Conservation (phyloP, 2,888 invertebrate species). For the Drosophila vallismaia region DNA sequence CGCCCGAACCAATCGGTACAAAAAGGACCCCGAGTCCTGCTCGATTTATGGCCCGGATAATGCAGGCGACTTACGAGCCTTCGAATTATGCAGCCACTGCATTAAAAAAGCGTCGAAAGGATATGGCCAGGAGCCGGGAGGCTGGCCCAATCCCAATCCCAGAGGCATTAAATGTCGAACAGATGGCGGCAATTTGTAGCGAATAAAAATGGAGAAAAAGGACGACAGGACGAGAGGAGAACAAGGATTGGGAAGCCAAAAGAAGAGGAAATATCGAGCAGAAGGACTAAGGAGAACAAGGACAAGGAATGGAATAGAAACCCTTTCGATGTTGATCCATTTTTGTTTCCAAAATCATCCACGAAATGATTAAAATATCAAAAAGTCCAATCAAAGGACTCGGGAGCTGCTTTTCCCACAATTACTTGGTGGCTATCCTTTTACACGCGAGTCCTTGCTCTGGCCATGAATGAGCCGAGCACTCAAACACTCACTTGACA, state of each 20-base stretch:
- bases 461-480: conserved; percentile 31
- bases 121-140: conserved; percentile 36
- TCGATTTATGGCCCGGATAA: conserved; percentile 73
- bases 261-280: background rate
- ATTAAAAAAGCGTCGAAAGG: conserved; percentile 60
- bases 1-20: background rate
- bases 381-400: background rate
- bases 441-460: conserved; percentile 13
- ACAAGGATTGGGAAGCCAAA: too few species aligned
- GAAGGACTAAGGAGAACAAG: too few species aligned
- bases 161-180: conserved; percentile 66
- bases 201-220: conserved; percentile 45
- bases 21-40: conserved; percentile 8
- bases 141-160: conserved; percentile 39
- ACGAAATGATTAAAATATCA: conserved; percentile 1
- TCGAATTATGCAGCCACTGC: conserved; percentile 73
- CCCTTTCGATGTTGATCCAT: background rate
- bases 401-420: background rate
- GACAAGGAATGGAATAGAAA: too few species aligned
- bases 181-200: conserved; percentile 73
- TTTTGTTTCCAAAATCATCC: background rate
- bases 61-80: conserved; percentile 76
- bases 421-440: conserved; percentile 23
- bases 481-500: conserved; percentile 56
- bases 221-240: background rate